Percentiles rank a stretch among this genome's conserved stretches.
phyloP scores from a whole-genome alignment of 2,888 invertebrate species.

The Candidula unifasciata region DNA sequence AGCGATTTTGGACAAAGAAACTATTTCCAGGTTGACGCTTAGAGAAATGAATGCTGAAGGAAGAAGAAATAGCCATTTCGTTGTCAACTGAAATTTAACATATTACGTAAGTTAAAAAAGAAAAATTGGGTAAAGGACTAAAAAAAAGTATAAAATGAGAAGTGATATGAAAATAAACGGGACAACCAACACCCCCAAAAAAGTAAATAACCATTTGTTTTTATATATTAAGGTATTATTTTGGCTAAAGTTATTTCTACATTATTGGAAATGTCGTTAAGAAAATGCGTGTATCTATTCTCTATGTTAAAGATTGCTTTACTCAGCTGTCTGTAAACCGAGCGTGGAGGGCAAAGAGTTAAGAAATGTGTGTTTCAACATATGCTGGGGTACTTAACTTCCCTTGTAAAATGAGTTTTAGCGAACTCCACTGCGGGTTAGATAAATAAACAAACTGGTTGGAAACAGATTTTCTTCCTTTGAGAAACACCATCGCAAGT shows the following conservation, averaged over 20 bases:
- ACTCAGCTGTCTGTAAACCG: slow-evolving; percentile 11
- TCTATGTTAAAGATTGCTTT: background rate
- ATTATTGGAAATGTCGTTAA: slow-evolving; percentile 19
- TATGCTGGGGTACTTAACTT: slow-evolving; percentile 31
- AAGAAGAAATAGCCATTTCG: no score
- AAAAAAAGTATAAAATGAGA: background rate
- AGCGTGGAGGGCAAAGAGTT: slow-evolving; percentile 9
- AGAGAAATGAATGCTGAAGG: no score
- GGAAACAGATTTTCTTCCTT: slow-evolving; percentile 31
- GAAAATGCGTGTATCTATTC: slow-evolving; percentile 6
- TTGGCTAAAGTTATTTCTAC: slow-evolving; percentile 19
- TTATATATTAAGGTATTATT: slow-evolving; percentile 19
- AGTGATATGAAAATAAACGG: no score
- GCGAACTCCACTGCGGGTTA: slow-evolving; percentile 43
- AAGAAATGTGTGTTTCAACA: slow-evolving; percentile 15
- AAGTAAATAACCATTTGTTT: background rate
- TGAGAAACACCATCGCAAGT: slow-evolving; percentile 10
- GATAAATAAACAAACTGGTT: slow-evolving; percentile 44
- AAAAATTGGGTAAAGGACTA: background rate
- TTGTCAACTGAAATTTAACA: no score
- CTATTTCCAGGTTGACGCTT: no score
- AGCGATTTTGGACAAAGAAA: no score
- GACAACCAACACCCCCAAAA: background rate
- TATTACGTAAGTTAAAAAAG: no score
- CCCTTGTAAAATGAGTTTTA: slow-evolving; percentile 37